These are phyloP conservation scores for Catamblyrhynchus diadema DNA, from an alignment of 2,797 vertebrate genomes.

Conservation along the genomic window DNA sequence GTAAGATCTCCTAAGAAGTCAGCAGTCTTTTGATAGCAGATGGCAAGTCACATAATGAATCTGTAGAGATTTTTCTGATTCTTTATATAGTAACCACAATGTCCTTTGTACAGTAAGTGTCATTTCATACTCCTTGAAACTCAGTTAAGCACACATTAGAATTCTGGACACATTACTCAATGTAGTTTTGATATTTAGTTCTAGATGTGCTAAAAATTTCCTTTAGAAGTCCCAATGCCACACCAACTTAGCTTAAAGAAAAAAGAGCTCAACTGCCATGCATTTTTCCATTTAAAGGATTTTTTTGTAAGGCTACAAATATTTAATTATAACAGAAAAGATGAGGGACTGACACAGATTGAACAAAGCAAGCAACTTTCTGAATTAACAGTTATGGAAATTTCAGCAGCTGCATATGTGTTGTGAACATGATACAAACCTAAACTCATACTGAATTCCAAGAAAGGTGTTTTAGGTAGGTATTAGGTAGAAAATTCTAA, in stretches of 20 bases:
- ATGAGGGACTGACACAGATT: not conserved
- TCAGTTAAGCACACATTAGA: constrained; percentile 64
- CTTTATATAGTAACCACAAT: constrained; percentile 52
- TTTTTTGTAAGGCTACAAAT: constrained; percentile 25
- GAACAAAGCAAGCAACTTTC: not conserved
- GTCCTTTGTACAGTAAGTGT: constrained; percentile 76
- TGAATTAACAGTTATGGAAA: not conserved
- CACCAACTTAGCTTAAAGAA: not conserved
- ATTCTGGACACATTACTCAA: constrained; percentile 75
- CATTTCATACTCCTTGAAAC: constrained; percentile 76
- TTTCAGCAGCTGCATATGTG: not conserved
- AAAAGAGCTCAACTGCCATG: constrained; percentile 11
- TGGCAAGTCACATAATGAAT: constrained; percentile 75
- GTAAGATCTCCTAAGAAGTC: constrained; percentile 73
- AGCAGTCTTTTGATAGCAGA: constrained; percentile 79
- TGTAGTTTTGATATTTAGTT: constrained; percentile 77
- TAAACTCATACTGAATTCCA: not conserved
- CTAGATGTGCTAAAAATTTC: constrained; percentile 83
- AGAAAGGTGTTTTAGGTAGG: not conserved
- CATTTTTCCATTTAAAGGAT: constrained; percentile 70
- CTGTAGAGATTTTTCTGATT: constrained; percentile 51
- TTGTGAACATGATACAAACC: not conserved
- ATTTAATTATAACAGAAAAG: not conserved
- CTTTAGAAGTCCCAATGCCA: constrained; percentile 77
- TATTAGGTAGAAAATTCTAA: not conserved